These are phyloP conservation scores for Scolopax mira DNA, from an alignment of 2,113 vertebrate genomes.

Conservation along the genomic window DNA sequence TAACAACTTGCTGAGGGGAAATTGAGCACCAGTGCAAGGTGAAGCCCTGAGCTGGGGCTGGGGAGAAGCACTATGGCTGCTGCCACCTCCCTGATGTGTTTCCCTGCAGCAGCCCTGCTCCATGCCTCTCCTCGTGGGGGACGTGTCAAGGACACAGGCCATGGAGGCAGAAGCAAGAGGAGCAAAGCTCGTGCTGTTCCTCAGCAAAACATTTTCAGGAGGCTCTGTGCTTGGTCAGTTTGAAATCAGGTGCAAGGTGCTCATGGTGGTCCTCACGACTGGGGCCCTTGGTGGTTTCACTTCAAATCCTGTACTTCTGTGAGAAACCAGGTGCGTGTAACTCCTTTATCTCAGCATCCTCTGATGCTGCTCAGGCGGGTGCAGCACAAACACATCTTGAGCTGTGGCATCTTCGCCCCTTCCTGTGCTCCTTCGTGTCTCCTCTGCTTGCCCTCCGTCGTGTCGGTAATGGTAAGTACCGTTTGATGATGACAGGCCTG, in stretches of 20 bases:
- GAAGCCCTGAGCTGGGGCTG: background rate
- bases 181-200: background rate
- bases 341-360: background rate
- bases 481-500: background rate
- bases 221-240: background rate
- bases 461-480: background rate
- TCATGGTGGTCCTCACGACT: background rate
- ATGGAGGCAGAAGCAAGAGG: background rate
- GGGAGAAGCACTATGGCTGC: background rate
- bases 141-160: fast-evolving
- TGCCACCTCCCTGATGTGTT: background rate
- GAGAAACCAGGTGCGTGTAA: background rate
- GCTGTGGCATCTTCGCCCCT: background rate
- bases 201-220: background rate
- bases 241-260: background rate
- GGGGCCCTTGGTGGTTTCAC: background rate
- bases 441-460: background rate
- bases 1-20: background rate
- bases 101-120: background rate
- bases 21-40: background rate
- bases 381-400: fast-evolving
- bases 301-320: background rate
- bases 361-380: background rate
- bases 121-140: fast-evolving
- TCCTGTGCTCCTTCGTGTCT: background rate